Evolutionary conservation across 2,797 vertebrate genomes (phyloP).

Genomic region (Tragopan temminckii): DNA sequence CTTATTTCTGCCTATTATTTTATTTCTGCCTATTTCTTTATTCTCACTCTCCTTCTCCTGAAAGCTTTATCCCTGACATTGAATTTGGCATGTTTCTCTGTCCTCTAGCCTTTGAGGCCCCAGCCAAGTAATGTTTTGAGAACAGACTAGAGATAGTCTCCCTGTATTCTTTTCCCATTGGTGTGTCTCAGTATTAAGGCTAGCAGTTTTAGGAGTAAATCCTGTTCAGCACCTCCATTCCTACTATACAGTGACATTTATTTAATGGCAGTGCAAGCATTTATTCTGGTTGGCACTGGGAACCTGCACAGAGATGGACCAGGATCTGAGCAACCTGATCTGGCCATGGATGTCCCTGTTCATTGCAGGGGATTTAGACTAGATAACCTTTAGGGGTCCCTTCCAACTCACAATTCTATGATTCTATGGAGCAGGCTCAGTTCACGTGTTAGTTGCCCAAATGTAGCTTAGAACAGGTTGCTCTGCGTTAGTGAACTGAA

Average conservation of each 20-base stretch:
- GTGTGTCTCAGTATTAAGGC: not conserved
- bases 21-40: not conserved
- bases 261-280: not conserved
- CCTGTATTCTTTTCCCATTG: not conserved
- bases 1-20: not conserved
- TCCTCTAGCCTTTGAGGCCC: not conserved
- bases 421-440: not conserved
- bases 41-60: not conserved
- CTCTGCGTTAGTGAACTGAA: not conserved
- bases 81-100: not conserved
- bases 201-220: not conserved
- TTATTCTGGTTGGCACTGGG: not conserved
- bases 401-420: too few relatives aligned
- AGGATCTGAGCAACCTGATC: not conserved
- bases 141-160: not conserved
- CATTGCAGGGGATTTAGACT: too few relatives aligned
- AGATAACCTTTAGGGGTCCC: too few relatives aligned
- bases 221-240: not conserved
- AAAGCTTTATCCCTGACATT: not conserved
- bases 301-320: not conserved
- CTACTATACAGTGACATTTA: not conserved
- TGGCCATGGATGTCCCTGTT: too few relatives aligned
- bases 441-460: not conserved
- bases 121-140: not conserved
- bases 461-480: not conserved